Percentiles rank a stretch among this genome's conserved stretches.
These are phyloP conservation scores for Ursus arctos DNA, from an alignment of 2,113 vertebrate genomes.

Conservation along the genomic window DNA sequence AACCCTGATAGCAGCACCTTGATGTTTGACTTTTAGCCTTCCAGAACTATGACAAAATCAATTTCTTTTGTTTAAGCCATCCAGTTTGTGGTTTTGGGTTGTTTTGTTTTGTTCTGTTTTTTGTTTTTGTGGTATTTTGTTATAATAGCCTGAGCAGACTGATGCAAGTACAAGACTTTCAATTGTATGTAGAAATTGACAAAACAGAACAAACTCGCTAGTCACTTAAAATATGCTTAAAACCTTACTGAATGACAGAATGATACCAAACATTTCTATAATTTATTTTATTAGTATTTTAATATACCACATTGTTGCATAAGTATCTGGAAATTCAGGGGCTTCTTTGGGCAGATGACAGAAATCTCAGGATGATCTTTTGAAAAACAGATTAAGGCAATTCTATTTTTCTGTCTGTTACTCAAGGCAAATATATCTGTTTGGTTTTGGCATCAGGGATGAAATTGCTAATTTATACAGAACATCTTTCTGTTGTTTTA, in stretches of 20 bases:
- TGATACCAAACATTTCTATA: background rate
- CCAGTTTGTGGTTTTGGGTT: background rate
- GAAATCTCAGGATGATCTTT: background rate
- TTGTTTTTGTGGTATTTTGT: background rate
- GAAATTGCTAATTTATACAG: background rate
- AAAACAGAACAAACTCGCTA: background rate
- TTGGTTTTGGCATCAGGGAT: background rate
- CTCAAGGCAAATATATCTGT: background rate
- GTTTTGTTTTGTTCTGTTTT: background rate
- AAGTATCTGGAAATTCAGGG: background rate
- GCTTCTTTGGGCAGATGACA: background rate
- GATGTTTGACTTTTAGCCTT: background rate
- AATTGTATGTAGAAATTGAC: background rate
- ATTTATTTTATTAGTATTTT: background rate
- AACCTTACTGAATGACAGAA: background rate
- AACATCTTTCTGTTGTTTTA: background rate
- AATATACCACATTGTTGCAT: background rate
- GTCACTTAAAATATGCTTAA: background rate
- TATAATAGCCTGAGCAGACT: background rate
- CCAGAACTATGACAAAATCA: background rate
- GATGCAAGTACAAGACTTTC: background rate
- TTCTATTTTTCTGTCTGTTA: background rate
- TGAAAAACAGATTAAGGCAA: background rate
- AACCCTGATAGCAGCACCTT: rapidly evolving
- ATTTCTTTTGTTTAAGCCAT: background rate